Evolutionary conservation across 2,797 vertebrate species (phyloP), one percentile per base, ranked within the genome.

Genomic region (Scomberomorus guttatus): DNA sequence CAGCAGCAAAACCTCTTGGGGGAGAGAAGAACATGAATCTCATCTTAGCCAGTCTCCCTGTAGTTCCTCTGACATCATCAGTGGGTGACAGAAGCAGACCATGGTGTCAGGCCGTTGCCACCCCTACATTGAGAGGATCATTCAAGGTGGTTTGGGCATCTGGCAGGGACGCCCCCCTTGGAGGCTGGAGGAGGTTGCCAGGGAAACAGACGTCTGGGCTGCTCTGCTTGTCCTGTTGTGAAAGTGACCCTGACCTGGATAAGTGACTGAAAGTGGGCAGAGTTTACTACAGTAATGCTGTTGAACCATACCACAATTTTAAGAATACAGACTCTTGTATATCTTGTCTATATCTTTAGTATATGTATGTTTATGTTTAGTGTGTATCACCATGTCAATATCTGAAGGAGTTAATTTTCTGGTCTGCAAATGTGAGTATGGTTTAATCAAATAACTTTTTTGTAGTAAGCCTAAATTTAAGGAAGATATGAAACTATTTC

Each of bases 1-100:
- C 61, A 20, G 29, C 62, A 51, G 15, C 10, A 34, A 57, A 69
- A 27, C 4, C 37, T 64, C 18, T 46, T 3, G 84, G 61, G 39
- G 9, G 27, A 79, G 62, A 71, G 14, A 8, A 66, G 44, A 88
- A 89, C 88, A 87, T 12, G 56, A 76, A 74, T 87, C 71, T 82
- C 2, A 80, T 86, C 75, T 89, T 84, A 82, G 79, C 57, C 11
- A 22, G 64, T 78, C 51, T 83, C 75, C 27, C 66, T 61, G 72
- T 52, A 3, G 63, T 52, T 69, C 55, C 9, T 59, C 52, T 75
- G 59, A 70, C 68, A 55, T 78, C 74, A 61, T 64, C 52, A 24
- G 67, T 42, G 32, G 64, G 57, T 75, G 80, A 75, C 61, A 60
- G 72, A 50, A 82, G 50, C 74, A 75, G 63, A 72, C 7, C 39